Conservation (phyloP, 2,888 invertebrate species). For the Rotaria socialis region DNA sequence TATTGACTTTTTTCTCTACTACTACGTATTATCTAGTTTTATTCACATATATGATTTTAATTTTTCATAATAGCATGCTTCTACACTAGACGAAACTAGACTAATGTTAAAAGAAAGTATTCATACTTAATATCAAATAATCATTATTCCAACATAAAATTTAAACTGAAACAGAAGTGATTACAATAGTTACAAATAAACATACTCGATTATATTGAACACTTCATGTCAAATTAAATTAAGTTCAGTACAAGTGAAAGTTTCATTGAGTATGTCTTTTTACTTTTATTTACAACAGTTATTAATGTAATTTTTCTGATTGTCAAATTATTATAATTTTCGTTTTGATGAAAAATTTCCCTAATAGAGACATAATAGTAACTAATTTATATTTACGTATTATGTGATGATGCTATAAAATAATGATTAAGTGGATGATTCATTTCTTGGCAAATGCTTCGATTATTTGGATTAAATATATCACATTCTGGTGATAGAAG, state of each 20-base stretch:
- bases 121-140: not conserved
- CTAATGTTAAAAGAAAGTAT: not conserved
- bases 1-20: too few relatives aligned
- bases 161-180: not conserved
- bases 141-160: not conserved
- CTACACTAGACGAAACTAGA: too few relatives aligned
- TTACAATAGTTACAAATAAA: not conserved
- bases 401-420: slow-evolving; percentile 63
- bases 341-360: not conserved
- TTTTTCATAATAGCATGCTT: too few relatives aligned
- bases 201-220: too few relatives aligned
- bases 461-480: slow-evolving; percentile 62
- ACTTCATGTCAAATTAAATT: too few relatives aligned
- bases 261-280: too few relatives aligned
- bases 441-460: slow-evolving; percentile 63
- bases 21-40: too few relatives aligned
- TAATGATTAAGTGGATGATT: slow-evolving; percentile 63
- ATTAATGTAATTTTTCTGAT: too few relatives aligned
- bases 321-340: not conserved
- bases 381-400: slow-evolving; percentile 57
- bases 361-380: not conserved
- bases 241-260: too few relatives aligned
- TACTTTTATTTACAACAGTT: too few relatives aligned
- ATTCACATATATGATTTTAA: too few relatives aligned
- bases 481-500: slow-evolving; percentile 61